These are phyloP conservation scores for Cladopsammia gracilis DNA, from an alignment of 64 coral and sea anemone species.

Conservation along the genomic window DNA sequence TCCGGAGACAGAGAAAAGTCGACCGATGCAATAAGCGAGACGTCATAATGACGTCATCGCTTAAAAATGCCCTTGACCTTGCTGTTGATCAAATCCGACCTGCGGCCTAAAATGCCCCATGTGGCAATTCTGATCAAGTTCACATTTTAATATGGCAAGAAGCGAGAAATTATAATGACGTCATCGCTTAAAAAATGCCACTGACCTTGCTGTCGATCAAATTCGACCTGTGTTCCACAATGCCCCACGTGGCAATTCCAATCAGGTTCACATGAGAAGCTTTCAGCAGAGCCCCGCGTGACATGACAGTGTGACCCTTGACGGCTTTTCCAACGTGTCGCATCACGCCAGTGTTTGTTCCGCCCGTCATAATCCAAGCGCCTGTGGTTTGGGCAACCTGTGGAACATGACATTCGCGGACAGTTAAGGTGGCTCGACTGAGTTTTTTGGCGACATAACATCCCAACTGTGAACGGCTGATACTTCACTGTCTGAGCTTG, in stretches of 20 bases:
- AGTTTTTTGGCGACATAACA: too few relatives aligned
- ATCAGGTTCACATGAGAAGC: slow-evolving; percentile 46
- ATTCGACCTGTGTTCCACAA: slow-evolving; percentile 50
- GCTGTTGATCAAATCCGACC: slow-evolving; percentile 26
- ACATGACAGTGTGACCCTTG: slow-evolving; percentile 56
- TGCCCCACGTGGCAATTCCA: slow-evolving; percentile 76
- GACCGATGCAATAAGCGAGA: too few relatives aligned
- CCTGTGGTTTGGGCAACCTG: slow-evolving; percentile 65
- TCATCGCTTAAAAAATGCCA: too few relatives aligned
- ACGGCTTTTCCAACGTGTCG: slow-evolving; percentile 76
- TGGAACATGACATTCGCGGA: neutral
- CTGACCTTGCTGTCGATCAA: slow-evolving; percentile 51
- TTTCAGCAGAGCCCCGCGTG: slow-evolving; percentile 20
- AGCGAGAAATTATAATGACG: too few relatives aligned
- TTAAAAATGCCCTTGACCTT: neutral
- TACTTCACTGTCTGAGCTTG: too few relatives aligned
- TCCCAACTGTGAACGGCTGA: too few relatives aligned
- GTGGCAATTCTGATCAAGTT: slow-evolving; percentile 73
- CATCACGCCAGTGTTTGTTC: slow-evolving; percentile 83
- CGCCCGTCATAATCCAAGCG: slow-evolving; percentile 78
- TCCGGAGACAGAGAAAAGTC: too few relatives aligned
- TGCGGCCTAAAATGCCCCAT: slow-evolving; percentile 72
- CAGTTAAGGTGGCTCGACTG: too few relatives aligned
- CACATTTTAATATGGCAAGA: neutral
- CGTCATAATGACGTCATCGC: too few relatives aligned